Evolutionary conservation across 2,113 vertebrate species (phyloP).

Genomic region (Oncorhynchus clarkii): DNA sequence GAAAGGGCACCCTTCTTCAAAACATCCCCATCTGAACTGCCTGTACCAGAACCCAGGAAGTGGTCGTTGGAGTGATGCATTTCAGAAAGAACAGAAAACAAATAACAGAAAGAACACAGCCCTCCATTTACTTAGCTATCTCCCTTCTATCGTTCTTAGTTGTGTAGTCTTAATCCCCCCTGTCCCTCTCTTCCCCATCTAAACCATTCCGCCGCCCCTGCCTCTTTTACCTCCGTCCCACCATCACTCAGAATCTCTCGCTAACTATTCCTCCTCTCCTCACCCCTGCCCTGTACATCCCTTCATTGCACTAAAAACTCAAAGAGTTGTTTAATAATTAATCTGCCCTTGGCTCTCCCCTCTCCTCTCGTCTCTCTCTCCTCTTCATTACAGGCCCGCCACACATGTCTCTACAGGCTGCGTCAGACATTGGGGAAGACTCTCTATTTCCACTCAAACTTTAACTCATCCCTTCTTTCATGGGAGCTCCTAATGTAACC

Average conservation of each 20-base stretch:
- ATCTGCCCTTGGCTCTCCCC: neutral
- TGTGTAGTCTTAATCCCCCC: no score
- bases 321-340: neutral
- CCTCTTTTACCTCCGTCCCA: no score
- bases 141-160: no score
- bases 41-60: neutral
- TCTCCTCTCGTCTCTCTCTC: neutral
- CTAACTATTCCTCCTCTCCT: neutral
- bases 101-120: no score
- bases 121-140: no score
- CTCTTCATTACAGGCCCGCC: neutral
- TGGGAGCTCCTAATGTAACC: neutral
- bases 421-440: slow-evolving; percentile 1
- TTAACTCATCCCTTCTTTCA: neutral
- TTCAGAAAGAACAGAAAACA: no score
- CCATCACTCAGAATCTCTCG: no score
- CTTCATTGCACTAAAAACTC: neutral
- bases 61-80: no score
- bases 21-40: no score
- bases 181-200: no score
- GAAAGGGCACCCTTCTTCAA: no score
- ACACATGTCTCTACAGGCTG: neutral
- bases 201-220: no score
- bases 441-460: neutral
- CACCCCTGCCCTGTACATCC: neutral